A percentile compares a stretch with the other conserved stretches of the same genome.
These are phyloP conservation scores for Ianthella basta DNA, from an alignment of 37 sponge, comb jelly and placozoan species.

Conservation along the genomic window DNA sequence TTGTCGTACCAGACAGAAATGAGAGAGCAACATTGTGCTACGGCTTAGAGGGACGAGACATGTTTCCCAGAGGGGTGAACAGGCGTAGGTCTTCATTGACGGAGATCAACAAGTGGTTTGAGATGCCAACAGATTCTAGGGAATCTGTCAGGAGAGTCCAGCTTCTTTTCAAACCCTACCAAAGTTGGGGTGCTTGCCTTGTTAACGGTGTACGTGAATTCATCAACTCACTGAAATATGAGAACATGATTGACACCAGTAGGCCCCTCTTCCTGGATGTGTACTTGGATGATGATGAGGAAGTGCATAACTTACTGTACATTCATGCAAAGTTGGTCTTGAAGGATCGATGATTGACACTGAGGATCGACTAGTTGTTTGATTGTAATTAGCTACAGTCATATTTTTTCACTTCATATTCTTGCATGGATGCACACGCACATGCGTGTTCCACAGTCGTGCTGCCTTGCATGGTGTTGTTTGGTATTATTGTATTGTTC, in stretches of 20 bases:
- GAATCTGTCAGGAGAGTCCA: neutral
- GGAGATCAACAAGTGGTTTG: too few species aligned
- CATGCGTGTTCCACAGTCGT: too few species aligned
- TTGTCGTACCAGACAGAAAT: neutral
- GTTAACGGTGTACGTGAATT: neutral
- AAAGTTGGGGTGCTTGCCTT: constrained; percentile 11
- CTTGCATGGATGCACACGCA: too few species aligned
- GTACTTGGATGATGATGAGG: constrained; percentile 24
- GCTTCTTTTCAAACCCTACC: neutral
- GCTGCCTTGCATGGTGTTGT: too few species aligned
- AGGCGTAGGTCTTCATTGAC: neutral
- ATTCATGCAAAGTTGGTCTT: neutral
- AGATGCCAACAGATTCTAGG: neutral
- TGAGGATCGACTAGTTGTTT: too few species aligned
- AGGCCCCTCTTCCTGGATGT: constrained; percentile 16
- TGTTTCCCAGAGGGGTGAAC: neutral
- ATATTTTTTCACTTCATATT: too few species aligned
- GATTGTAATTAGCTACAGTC: too few species aligned
- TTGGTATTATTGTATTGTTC: too few species aligned
- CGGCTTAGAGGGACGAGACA: neutral
- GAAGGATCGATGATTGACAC: neutral
- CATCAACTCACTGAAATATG: neutral
- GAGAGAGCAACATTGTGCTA: neutral
- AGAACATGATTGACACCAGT: neutral
- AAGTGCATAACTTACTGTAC: neutral